Conservation (phyloP, 2,888 invertebrate species). For the Chymomyza fuscimana region DNA sequence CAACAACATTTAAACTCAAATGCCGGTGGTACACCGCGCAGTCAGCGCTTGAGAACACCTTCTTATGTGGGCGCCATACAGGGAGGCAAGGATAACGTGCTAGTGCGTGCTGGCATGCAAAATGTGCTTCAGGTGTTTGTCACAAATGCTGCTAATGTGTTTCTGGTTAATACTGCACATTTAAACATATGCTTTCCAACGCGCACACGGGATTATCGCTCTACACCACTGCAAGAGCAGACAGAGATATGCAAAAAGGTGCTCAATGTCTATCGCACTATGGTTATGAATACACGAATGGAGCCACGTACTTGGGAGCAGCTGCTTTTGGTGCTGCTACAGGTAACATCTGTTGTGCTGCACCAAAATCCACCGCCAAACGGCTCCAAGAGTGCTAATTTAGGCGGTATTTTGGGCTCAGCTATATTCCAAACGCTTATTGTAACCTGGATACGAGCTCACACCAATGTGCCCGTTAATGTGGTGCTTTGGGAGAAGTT, state of each 20-base stretch:
- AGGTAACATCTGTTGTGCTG: slow-evolving; percentile 94
- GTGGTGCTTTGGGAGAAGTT: slow-evolving; percentile 96
- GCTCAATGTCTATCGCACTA: slow-evolving; percentile 95
- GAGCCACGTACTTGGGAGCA: slow-evolving; percentile 97
- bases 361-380: slow-evolving; percentile 85
- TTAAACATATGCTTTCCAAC: slow-evolving; percentile 82
- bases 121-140: slow-evolving; percentile 85
- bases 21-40: slow-evolving; percentile 80
- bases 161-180: slow-evolving; percentile 83
- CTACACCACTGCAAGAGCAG: slow-evolving; percentile 91
- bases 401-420: slow-evolving; percentile 89
- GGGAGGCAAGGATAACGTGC: slow-evolving; percentile 87
- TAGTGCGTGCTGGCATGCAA: slow-evolving; percentile 91
- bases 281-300: slow-evolving; percentile 98
- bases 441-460: slow-evolving; percentile 98
- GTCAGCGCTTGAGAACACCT: slow-evolving; percentile 86
- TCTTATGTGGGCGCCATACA: slow-evolving; percentile 86
- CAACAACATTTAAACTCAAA: slow-evolving; percentile 35
- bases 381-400: slow-evolving; percentile 84
- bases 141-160: slow-evolving; percentile 97
- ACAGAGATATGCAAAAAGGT: slow-evolving; percentile 98
- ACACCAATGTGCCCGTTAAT: slow-evolving; percentile 94
- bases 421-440: slow-evolving; percentile 95
- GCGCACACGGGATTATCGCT: slow-evolving; percentile 82
- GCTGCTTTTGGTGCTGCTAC: slow-evolving; percentile 90